Percentiles rank a stretch among this genome's conserved stretches.
phyloP scores from a whole-genome alignment of 2,888 invertebrate genomes.

The Limenitis camilla region DNA sequence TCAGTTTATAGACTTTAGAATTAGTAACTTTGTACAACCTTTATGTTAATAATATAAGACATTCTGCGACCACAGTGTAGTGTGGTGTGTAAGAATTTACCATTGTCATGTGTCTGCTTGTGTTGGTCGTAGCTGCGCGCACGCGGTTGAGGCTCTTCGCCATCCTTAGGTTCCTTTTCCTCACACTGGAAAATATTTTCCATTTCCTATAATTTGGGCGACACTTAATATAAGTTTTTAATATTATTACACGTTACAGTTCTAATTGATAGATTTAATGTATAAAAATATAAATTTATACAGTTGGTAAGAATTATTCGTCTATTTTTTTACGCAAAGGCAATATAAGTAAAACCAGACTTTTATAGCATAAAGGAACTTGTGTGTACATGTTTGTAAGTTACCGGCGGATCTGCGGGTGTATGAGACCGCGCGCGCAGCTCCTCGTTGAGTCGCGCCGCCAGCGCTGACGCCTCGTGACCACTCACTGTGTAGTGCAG shows the following conservation, averaged over 20 bases:
- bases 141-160: constrained; percentile 56
- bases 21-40: no score
- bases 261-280: no score
- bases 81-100: constrained; percentile 40
- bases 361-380: neutral
- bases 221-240: no score
- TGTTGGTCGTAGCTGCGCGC: constrained; percentile 70
- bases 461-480: constrained; percentile 84
- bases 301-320: no score
- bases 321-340: no score
- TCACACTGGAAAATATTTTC: constrained; percentile 38
- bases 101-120: constrained; percentile 61
- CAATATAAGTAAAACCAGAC: no score
- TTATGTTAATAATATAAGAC: neutral
- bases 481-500: constrained; percentile 85
- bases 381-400: neutral
- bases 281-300: no score
- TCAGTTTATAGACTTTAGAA: no score
- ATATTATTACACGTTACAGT: no score
- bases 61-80: no score
- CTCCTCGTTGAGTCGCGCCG: constrained; percentile 80
- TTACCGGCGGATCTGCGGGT: constrained; percentile 24
- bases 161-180: constrained; percentile 54
- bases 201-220: no score
- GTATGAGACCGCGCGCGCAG: constrained; percentile 54